These are phyloP conservation scores for Ctenodactylus gundi DNA, from an alignment of 2,113 vertebrate genomes.

Conservation along the genomic window DNA sequence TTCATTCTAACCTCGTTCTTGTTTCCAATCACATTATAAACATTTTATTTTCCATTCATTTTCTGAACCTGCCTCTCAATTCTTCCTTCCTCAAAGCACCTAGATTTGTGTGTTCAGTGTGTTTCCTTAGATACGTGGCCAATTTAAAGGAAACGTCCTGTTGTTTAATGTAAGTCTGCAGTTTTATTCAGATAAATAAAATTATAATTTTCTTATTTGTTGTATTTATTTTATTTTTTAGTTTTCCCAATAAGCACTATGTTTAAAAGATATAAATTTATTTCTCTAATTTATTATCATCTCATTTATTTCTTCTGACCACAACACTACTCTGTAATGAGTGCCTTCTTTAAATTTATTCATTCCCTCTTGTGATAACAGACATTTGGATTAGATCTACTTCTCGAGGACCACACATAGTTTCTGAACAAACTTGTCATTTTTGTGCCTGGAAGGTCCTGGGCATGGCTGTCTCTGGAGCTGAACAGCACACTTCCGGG, in stretches of 20 bases:
- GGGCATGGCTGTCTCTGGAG: background rate
- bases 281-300: background rate
- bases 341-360: background rate
- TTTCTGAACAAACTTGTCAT: background rate
- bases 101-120: background rate
- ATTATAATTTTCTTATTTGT: background rate
- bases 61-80: background rate
- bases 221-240: background rate
- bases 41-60: conserved; percentile 20
- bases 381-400: background rate
- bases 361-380: background rate
- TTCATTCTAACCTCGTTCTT: background rate
- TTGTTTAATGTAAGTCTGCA: background rate
- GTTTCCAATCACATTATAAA: background rate
- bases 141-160: background rate
- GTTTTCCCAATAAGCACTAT: background rate
- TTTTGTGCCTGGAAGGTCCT: too few species aligned
- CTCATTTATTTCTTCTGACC: conserved; percentile 14
- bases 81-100: background rate
- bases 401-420: background rate
- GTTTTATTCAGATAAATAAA: background rate
- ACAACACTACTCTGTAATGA: background rate
- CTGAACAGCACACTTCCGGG: background rate
- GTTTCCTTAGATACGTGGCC: background rate
- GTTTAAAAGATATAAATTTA: background rate